Conservation (phyloP, 37 sponge, comb jelly and placozoan species). For the Hormiphora californensis region DNA sequence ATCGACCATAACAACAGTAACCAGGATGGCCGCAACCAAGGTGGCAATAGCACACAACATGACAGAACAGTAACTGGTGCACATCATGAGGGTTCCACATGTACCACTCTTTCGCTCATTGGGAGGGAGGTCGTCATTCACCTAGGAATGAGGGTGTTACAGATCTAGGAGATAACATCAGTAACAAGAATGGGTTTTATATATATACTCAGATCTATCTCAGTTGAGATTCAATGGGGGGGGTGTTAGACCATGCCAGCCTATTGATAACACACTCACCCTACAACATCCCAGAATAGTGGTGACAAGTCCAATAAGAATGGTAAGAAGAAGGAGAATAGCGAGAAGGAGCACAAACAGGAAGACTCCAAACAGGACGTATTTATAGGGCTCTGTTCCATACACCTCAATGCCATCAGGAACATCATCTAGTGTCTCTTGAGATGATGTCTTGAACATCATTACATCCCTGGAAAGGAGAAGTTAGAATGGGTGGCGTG, state of each 20-base stretch:
- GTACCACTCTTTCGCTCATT: neutral
- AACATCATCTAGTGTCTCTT: neutral
- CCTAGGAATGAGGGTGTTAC: no score
- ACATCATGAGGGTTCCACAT: slow-evolving; percentile 16
- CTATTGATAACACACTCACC: slow-evolving; percentile 16
- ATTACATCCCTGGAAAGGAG: no score
- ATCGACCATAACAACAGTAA: neutral
- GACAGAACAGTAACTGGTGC: slow-evolving; percentile 47
- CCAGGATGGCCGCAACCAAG: slow-evolving; percentile 19
- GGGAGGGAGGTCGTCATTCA: neutral
- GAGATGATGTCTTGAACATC: neutral
- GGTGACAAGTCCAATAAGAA: neutral
- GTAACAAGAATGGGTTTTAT: no score
- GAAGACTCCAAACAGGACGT: neutral
- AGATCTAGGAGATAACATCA: no score
- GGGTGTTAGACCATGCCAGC: no score
- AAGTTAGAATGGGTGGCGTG: no score
- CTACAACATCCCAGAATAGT: slow-evolving; percentile 3
- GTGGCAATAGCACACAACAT: neutral
- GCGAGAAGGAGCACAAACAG: neutral
- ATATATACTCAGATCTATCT: no score
- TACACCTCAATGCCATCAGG: neutral
- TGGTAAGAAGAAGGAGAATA: neutral
- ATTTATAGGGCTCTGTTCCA: neutral
- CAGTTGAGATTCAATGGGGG: no score